Percentiles rank a stretch among this genome's conserved stretches.
These are phyloP conservation scores for Cephus cinctus DNA, from an alignment of 1,140 invertebrate species.

Conservation along the genomic window DNA sequence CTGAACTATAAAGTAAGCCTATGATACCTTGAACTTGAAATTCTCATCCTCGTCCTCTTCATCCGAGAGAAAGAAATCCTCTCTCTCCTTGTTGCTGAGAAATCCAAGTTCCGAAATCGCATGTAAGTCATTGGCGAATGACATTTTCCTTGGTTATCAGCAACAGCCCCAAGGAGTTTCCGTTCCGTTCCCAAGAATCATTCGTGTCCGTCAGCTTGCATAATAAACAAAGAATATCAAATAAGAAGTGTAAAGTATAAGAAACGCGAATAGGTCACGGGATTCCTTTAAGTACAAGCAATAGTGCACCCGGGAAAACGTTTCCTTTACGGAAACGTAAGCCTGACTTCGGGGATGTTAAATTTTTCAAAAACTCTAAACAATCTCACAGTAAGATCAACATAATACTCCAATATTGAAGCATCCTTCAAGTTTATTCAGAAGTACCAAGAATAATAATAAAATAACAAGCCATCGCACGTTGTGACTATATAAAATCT, in stretches of 20 bases:
- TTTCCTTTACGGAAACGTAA: too few species aligned
- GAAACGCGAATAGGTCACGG: too few species aligned
- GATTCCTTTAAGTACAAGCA: too few species aligned
- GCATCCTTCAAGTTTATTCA: too few species aligned
- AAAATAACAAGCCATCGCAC: too few species aligned
- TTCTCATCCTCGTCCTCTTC: constrained; percentile 35
- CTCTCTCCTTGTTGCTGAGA: constrained; percentile 31
- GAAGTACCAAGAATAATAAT: too few species aligned
- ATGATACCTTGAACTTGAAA: constrained; percentile 47
- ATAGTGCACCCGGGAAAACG: too few species aligned
- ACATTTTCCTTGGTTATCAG: constrained; percentile 21
- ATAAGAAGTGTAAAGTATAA: background rate
- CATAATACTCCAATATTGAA: too few species aligned
- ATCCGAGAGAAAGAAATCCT: constrained; percentile 26
- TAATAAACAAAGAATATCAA: background rate
- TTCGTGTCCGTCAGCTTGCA: background rate
- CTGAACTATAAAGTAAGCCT: background rate
- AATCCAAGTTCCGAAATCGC: constrained; percentile 24
- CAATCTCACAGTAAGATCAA: too few species aligned
- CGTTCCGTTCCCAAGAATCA: background rate
- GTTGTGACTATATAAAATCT: too few species aligned
- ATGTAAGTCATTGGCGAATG: constrained; percentile 25
- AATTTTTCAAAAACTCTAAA: too few species aligned
- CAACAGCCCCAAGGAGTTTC: background rate
- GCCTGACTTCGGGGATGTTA: too few species aligned